Base-by-base conservation (phyloP, 1,140 invertebrate species). In the Hyles vespertilio region DNA sequence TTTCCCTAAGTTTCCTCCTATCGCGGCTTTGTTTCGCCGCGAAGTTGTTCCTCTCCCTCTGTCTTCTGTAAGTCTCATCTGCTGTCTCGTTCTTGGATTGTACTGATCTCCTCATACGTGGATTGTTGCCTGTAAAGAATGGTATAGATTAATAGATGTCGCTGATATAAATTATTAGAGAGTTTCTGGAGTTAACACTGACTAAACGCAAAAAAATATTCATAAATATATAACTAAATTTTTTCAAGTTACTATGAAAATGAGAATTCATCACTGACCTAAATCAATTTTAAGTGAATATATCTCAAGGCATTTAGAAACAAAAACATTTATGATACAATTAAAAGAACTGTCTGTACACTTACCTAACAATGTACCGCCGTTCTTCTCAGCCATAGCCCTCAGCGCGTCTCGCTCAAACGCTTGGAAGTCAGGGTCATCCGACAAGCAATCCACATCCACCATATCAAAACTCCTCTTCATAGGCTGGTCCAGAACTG, bases 11-110 rank as follows among this genome's bases (percentile, higher is more conserved):
- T 69, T 97, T 91, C 56, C 98, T 90, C 0, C 96, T 94, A 72
- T 99, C 97, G 45, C 98, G 91, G 0, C 97, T 98, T 57, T 97
- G 91, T 83, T 99, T 99, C 1, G 98, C 98, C 0, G 98, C 98
- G 67, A 95, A 96, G 81, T 99, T 99, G 79, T 99, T 99, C 79
- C 98, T 98, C 58, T 94, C 92, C 7, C 98, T 89, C 59, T 96
- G 91, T 74, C 97, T 96, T 89, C 94, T 94, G 77, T 99, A 99
- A 0, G 93, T 92, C 75, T 98, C 96, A 32, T 92, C 73, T 0
- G 59, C 61, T 3, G 79, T 77, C 32, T 87, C 81, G 10, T 81
- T 83, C 3, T 74, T 46, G 0, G 51, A 79, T n/a, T 80, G 81
- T 1, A 88, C 84, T 0, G 79, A 74, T 7, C 93, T 78, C 22